These are phyloP conservation scores for Pelodytes ibericus DNA, from an alignment of 2,797 vertebrate species.

Conservation along the genomic window DNA sequence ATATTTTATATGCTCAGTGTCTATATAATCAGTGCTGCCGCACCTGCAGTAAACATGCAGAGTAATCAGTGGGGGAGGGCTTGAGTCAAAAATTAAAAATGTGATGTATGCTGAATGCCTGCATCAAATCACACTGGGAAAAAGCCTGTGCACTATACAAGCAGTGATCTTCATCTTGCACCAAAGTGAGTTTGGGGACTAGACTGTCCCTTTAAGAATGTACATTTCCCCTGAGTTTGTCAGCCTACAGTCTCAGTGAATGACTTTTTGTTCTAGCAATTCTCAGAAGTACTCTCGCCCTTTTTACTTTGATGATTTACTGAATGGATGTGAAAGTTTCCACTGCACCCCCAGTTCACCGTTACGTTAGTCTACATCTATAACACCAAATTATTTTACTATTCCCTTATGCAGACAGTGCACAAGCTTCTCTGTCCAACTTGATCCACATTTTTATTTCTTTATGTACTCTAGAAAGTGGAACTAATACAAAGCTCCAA, in stretches of 20 bases:
- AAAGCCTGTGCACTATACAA: too few species aligned
- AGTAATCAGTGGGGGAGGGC: too few species aligned
- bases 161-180: too few species aligned
- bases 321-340: neutral
- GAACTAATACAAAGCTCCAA: neutral
- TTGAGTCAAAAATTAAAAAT: too few species aligned
- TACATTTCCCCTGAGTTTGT: neutral
- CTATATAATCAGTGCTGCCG: too few species aligned
- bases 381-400: conserved; percentile 1
- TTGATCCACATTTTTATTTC: conserved; percentile 25
- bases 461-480: conserved; percentile 14
- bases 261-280: neutral
- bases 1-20: too few species aligned
- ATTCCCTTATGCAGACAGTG: neutral
- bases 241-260: neutral
- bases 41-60: too few species aligned
- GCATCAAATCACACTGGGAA: too few species aligned
- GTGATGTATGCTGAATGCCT: too few species aligned
- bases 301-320: conserved; percentile 10
- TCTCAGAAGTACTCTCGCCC: neutral
- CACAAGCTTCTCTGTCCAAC: neutral
- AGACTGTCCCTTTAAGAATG: too few species aligned
- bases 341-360: too few species aligned
- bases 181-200: too few species aligned
- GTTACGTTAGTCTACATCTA: neutral